These are phyloP conservation scores for Gallinago paraguaiae DNA, from an alignment of 2,113 vertebrate genomes.

Conservation along the genomic window DNA sequence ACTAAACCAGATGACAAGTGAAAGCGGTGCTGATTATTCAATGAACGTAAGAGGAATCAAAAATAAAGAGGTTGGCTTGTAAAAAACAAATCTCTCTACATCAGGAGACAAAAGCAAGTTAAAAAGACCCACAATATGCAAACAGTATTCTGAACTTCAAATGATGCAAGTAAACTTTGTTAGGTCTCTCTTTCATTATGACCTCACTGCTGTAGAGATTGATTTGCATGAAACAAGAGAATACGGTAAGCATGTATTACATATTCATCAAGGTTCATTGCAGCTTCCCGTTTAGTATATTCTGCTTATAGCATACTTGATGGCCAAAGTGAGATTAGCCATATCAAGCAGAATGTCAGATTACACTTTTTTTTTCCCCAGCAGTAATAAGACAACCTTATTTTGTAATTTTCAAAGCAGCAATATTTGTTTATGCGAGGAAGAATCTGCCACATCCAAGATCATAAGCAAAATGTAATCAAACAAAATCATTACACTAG, in stretches of 20 bases:
- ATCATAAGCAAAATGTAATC: not conserved
- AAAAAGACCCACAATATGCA: not conserved
- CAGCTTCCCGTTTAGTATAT: not conserved
- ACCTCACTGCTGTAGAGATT: not conserved
- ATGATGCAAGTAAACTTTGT: not conserved
- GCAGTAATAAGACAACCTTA: not conserved
- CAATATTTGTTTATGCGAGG: not conserved
- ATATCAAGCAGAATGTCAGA: not conserved
- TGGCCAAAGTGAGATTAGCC: not conserved
- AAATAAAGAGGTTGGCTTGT: not conserved
- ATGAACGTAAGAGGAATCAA: not conserved
- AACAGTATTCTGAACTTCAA: not conserved
- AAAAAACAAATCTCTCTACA: not conserved
- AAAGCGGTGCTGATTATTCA: slow-evolving; percentile 6
- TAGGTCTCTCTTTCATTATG: not conserved
- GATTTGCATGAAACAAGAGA: slow-evolving; percentile 2
- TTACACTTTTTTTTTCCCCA: not conserved
- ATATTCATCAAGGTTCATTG: not conserved
- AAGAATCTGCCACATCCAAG: not conserved
- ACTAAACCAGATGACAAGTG: slow-evolving; percentile 34
- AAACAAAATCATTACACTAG: not conserved
- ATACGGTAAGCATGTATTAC: not conserved
- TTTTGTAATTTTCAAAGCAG: not conserved
- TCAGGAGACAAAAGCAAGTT: not conserved
- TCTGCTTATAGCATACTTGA: not conserved